Base-by-base conservation (phyloP, 64 coral and sea anemone species). In the Stichodactyla helianthus region DNA sequence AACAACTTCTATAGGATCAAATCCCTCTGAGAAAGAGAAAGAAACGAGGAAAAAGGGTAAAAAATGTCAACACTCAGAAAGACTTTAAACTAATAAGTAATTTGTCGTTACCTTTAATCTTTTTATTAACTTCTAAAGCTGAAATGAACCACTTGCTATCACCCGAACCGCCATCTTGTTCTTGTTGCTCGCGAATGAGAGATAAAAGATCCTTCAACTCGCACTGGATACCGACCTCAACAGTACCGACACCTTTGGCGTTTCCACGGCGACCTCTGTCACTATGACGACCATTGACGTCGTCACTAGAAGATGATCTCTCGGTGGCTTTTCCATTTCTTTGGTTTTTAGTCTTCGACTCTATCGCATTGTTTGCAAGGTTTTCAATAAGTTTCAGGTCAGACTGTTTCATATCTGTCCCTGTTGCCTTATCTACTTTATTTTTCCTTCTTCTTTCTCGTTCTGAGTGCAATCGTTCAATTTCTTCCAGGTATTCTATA, bases 401-500 rank as follows among this genome's bases (percentile, higher is more conserved):
- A 52, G 31, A 13, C 16, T 20, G 78, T 9, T 16, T 52, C 50
- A 81, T 81, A 9, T 81, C 78, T 18, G 78, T 81, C 20, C 53
- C 51, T 18, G n/a, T 17, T 52, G 35, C 6, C 78, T 54, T 81
- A 20, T 81, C 78, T 81, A 6, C n/a, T 16, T 15, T 81, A 81
- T 0, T 51, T 0, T 81, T 28, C 53, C 52, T 81, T 19, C 13
- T 17, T 19, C 50, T 51, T 54, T 81, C 78, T 9, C 10, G 74
- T 68, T 79, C 71, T 44, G 52, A 65, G 71, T 90, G 86, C n/a
- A 86, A 55, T 50, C 54, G 55, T 85, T 90, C 83, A 6, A 90
- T 64, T 79, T 90, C 82, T 90, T 90, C 89, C 54, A 78, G 84
- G 28, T 90, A 79, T 54, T 90, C 52, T 13, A 90, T 20, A 79